Evolutionary conservation across 2,797 vertebrate species (phyloP), one percentile per base, ranked within the genome.

Genomic region (Carapus acus): DNA sequence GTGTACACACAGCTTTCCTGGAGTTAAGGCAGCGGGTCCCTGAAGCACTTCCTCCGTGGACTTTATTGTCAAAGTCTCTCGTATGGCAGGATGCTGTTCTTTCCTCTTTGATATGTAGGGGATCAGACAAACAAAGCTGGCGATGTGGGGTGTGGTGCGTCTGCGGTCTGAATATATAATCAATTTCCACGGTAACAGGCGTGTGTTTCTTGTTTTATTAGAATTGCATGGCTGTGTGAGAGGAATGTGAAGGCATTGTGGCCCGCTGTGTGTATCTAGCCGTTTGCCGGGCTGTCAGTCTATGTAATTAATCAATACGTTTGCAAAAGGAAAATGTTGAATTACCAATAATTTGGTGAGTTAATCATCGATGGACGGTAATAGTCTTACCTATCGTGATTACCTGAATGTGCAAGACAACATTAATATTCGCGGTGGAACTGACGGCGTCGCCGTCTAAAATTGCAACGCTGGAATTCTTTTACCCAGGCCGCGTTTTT

Each of bases 31-130:
- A 65, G 71, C 61, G 38, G 70, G 74, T 84, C 83, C 82, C 85
- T 38, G 77, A 80, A 84, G 85, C 78, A 73, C 80, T 84, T 86
- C 81, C 84, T 83, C 74, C 65, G 44, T 73, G 60, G 74, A 82
- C 65, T 78, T 75, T 77, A 77, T 79, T 83, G 79, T 82, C 78
- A 83, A 78, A 79, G 69, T 68, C 65, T 67, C 77, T 78, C 59
- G 67, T 41, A 78, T 72, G 72, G 66, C 67, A 57, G 64, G 72
- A 77, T 54, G 62, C 70, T 62, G 65, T 73, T 80, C 66, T 65
- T 68, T 71, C 61, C 79, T 69, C 76, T 83, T 82, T 84, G 77
- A 84, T 82, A 82, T 80, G 75, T 45, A 49, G 65, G 63, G 80
- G 77, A 86, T 84, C 83, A 86, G 85, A 84, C 73, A 74, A 66